These are phyloP conservation scores for Acrossocheilus fasciatus DNA, from an alignment of 2,797 vertebrate genomes.

Conservation along the genomic window DNA sequence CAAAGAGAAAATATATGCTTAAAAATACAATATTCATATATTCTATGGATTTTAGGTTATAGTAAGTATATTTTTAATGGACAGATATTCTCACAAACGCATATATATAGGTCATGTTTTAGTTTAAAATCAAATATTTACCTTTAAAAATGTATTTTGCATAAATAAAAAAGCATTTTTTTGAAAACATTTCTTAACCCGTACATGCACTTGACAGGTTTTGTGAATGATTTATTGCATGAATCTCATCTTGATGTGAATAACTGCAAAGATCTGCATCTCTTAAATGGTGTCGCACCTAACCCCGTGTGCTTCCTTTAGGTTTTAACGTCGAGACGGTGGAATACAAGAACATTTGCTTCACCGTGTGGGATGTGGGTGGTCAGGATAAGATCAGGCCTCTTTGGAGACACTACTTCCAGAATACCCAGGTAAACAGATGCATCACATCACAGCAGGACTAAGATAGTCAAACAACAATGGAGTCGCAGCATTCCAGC, in stretches of 20 bases:
- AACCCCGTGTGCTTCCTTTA: background rate
- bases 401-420: slow-evolving; percentile 52
- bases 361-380: slow-evolving; percentile 52
- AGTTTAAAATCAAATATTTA: background rate
- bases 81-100: background rate
- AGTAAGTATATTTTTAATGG: background rate
- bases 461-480: background rate
- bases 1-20: background rate
- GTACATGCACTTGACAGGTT: background rate
- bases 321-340: slow-evolving; percentile 50
- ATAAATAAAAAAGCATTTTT: background rate
- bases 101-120: background rate
- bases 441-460: background rate
- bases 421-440: slow-evolving; percentile 39
- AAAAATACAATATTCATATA: background rate
- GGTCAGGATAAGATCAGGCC: slow-evolving; percentile 48
- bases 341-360: slow-evolving; percentile 50
- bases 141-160: background rate
- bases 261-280: background rate
- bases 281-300: background rate
- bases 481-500: background rate
- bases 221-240: background rate
- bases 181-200: background rate
- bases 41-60: background rate
- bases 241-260: background rate